Evolutionary conservation across 2,797 vertebrate genomes (phyloP).

Genomic region (Masticophis lateralis): DNA sequence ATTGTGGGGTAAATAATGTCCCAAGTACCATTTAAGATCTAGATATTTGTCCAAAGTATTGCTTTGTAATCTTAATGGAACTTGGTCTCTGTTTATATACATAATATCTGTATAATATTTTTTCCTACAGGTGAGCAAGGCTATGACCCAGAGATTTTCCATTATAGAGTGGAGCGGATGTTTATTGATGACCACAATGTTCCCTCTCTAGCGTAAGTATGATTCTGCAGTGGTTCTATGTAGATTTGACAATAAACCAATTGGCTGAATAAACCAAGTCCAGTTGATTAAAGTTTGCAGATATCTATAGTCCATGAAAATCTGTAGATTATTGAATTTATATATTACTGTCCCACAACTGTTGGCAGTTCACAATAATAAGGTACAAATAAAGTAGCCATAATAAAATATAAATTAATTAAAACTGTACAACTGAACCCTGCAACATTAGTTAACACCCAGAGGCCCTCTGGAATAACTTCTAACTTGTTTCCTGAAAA

Average conservation of each 20-base stretch:
- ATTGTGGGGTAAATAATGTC: not conserved
- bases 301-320: not conserved
- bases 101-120: not conserved
- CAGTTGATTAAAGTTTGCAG: not conserved
- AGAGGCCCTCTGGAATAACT: not conserved
- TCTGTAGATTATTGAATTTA: not conserved
- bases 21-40: not conserved
- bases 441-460: not conserved
- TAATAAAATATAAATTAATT: not conserved
- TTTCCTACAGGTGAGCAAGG: conserved; percentile 83
- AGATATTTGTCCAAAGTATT: not conserved
- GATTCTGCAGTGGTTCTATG: not conserved
- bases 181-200: conserved; percentile 96
- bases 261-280: not conserved
- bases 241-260: not conserved
- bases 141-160: conserved; percentile 89
- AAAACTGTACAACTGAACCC: not conserved
- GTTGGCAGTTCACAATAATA: not conserved
- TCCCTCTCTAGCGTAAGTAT: conserved; percentile 84
- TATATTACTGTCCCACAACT: not conserved
- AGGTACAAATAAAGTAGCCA: not conserved
- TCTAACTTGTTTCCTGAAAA: not conserved
- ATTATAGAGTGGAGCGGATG: conserved; percentile 86
- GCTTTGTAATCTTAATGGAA: not conserved
- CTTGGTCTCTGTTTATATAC: not conserved